Conservation (phyloP, 2,888 invertebrate genomes). For the Campaea margaritaria region DNA sequence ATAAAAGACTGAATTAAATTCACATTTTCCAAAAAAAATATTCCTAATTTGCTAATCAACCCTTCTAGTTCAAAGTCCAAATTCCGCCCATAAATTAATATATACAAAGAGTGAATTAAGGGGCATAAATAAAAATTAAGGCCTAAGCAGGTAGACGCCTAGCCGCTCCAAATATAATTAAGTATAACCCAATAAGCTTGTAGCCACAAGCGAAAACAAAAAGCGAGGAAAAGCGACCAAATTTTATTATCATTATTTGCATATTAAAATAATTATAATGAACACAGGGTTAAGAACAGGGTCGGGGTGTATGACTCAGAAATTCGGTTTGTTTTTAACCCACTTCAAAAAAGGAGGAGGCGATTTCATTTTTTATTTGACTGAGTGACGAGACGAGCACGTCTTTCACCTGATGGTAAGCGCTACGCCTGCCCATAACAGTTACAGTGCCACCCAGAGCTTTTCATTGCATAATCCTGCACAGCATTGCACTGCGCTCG, state of each 20-base stretch:
- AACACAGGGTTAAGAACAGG: constrained; percentile 55
- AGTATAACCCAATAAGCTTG: constrained; percentile 79
- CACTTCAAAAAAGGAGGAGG: too few species aligned
- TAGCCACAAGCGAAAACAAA: constrained; percentile 75
- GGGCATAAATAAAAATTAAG: constrained; percentile 79
- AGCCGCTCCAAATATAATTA: constrained; percentile 71
- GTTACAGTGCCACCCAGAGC: too few species aligned
- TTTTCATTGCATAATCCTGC: too few species aligned
- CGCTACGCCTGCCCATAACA: too few species aligned
- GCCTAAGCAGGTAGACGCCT: constrained; percentile 61
- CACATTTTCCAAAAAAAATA: constrained; percentile 1
- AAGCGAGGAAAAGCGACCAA: constrained; percentile 68
- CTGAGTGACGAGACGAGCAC: too few species aligned
- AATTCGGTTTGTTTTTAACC: constrained; percentile 18
- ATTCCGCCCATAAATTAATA: constrained; percentile 46
- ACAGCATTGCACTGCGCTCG: too few species aligned
- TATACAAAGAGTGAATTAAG: constrained; percentile 60
- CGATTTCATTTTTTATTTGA: background rate
- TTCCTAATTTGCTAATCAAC: constrained; percentile 22
- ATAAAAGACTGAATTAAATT: background rate
- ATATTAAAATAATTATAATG: constrained; percentile 84
- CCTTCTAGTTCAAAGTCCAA: constrained; percentile 25
- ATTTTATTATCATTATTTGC: constrained; percentile 85
- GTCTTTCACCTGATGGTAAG: too few species aligned
- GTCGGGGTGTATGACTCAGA: constrained; percentile 30